phyloP scores from a whole-genome alignment of 2,888 invertebrate genomes.

The Xanthia togata region DNA sequence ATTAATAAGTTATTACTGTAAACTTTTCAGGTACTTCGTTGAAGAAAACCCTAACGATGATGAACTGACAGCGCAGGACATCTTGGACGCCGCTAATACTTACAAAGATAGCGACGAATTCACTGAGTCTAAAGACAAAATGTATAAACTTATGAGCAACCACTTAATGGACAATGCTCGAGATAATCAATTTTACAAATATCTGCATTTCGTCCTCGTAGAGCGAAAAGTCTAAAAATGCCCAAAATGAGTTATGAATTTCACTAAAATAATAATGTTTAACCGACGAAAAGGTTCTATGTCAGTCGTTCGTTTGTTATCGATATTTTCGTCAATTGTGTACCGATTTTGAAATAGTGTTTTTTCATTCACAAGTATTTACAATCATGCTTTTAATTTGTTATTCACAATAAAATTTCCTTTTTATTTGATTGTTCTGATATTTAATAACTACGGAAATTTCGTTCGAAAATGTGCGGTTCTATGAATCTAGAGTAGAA shows the following conservation, averaged over 20 bases:
- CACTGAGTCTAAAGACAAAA: conserved; percentile 73
- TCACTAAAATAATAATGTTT: neutral
- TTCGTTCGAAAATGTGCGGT: too few species aligned
- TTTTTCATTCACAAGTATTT: too few species aligned
- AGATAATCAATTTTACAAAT: conserved; percentile 72
- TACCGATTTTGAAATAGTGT: too few species aligned
- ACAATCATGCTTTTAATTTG: too few species aligned
- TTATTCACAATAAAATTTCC: too few species aligned
- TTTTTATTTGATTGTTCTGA: too few species aligned
- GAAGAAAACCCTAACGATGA: conserved; percentile 73
- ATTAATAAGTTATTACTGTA: neutral
- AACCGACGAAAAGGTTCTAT: too few species aligned
- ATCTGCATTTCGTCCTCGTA: conserved; percentile 69
- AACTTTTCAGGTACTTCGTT: conserved; percentile 71
- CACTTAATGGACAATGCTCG: conserved; percentile 68
- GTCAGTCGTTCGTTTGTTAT: too few species aligned
- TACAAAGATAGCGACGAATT: conserved; percentile 71
- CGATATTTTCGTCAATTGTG: too few species aligned
- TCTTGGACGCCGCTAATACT: conserved; percentile 71
- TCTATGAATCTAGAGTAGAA: too few species aligned
- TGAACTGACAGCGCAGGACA: conserved; percentile 68
- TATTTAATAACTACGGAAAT: too few species aligned
- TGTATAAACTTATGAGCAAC: conserved; percentile 73
- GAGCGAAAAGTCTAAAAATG: neutral
- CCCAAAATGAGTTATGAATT: neutral